A percentile compares a stretch with the other conserved stretches of the same genome.
These are phyloP conservation scores for Junonia oenone DNA, from an alignment of 2,888 invertebrate genomes.

Conservation along the genomic window DNA sequence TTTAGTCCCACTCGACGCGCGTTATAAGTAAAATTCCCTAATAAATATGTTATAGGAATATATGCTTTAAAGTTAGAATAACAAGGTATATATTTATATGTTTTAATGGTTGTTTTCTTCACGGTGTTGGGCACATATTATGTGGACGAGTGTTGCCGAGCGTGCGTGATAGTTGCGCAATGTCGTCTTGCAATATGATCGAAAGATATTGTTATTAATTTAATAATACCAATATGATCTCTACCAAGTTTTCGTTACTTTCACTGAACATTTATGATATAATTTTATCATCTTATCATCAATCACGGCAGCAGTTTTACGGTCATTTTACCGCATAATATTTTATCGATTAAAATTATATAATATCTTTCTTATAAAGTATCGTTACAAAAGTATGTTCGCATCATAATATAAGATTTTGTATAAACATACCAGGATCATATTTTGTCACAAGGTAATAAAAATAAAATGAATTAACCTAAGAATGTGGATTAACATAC, in stretches of 20 bases:
- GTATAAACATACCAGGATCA: background rate
- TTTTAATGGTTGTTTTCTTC: slow-evolving; percentile 29
- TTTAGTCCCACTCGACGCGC: slow-evolving; percentile 7
- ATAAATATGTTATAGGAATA: slow-evolving; percentile 12
- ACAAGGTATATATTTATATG: slow-evolving; percentile 15
- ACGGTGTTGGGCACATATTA: slow-evolving; percentile 32
- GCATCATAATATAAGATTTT: too few species aligned
- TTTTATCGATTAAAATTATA: too few species aligned
- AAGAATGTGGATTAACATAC: slow-evolving; percentile 6
- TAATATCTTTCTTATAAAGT: too few species aligned
- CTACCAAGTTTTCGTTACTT: slow-evolving; percentile 15
- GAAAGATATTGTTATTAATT: slow-evolving; percentile 24
- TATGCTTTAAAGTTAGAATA: slow-evolving; percentile 6
- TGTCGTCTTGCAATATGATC: slow-evolving; percentile 27
- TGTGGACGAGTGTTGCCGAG: slow-evolving; percentile 34
- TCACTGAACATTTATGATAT: slow-evolving; percentile 9
- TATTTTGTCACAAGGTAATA: too few species aligned
- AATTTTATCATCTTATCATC: slow-evolving; percentile 1
- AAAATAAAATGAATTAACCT: background rate
- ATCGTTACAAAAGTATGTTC: too few species aligned
- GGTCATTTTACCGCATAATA: too few species aligned
- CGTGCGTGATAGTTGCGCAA: slow-evolving; percentile 36
- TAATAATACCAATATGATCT: slow-evolving; percentile 16
- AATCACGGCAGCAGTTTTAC: background rate
- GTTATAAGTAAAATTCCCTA: slow-evolving; percentile 11